These are phyloP conservation scores for Papilio machaon DNA, from an alignment of 1,140 invertebrate species.

Conservation along the genomic window DNA sequence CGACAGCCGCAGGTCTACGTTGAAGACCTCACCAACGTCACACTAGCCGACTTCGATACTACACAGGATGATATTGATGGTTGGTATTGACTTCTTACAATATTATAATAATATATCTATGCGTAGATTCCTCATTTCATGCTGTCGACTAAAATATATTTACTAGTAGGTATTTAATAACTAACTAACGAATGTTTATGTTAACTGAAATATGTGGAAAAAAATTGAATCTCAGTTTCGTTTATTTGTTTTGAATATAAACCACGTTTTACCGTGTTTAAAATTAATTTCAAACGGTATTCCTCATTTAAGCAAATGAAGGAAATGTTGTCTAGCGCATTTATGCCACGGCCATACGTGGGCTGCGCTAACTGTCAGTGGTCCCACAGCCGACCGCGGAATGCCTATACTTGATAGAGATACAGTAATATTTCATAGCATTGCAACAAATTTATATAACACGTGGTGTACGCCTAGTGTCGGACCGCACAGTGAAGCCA, in stretches of 20 bases:
- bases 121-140: no score
- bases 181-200: no score
- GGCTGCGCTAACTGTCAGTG: slow-evolving; percentile 31
- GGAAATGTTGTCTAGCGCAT: slow-evolving; percentile 31
- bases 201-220: no score
- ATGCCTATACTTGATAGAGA: slow-evolving; percentile 18
- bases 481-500: slow-evolving; percentile 19
- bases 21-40: slow-evolving; percentile 72
- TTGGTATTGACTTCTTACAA: slow-evolving; percentile 53
- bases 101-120: not conserved
- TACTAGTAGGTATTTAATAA: no score
- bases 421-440: slow-evolving; percentile 4
- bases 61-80: slow-evolving; percentile 73
- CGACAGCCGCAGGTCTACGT: slow-evolving; percentile 73
- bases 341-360: slow-evolving; percentile 34
- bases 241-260: no score
- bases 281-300: not conserved
- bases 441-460: slow-evolving; percentile 38
- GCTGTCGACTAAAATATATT: no score
- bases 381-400: slow-evolving; percentile 28
- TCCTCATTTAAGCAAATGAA: slow-evolving; percentile 24
- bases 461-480: not conserved
- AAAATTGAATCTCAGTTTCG: no score
- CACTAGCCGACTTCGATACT: slow-evolving; percentile 71
- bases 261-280: not conserved